Evolutionary conservation across 2,888 invertebrate genomes (phyloP).

Genomic region (Phrixothrix hirtus): DNA sequence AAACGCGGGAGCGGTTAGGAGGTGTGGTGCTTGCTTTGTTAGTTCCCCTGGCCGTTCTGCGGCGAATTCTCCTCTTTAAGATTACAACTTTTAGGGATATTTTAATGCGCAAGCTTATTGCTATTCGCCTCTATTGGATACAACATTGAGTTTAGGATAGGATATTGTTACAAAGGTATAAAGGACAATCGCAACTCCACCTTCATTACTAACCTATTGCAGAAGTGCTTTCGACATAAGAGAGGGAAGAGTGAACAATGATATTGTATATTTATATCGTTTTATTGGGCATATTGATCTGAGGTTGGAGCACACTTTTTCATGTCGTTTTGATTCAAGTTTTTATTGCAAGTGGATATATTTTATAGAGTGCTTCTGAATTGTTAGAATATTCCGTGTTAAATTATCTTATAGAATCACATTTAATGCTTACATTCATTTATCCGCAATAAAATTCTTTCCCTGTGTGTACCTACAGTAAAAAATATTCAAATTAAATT

Average conservation of each 20-base stretch:
- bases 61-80: slow-evolving; percentile 20
- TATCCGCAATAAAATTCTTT: neutral
- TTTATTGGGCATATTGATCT: slow-evolving; percentile 56
- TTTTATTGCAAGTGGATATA: slow-evolving; percentile 31
- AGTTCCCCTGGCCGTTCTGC: slow-evolving; percentile 7
- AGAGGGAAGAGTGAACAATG: slow-evolving; percentile 49
- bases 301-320: slow-evolving; percentile 41
- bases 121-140: slow-evolving; percentile 10
- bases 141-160: slow-evolving; percentile 20
- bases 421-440: slow-evolving; percentile 1
- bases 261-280: slow-evolving; percentile 57
- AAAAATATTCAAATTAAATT: no score
- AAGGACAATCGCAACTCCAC: slow-evolving; percentile 38
- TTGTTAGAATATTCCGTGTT: slow-evolving; percentile 14
- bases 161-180: slow-evolving; percentile 25
- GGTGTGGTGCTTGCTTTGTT: slow-evolving; percentile 13
- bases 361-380: slow-evolving; percentile 22
- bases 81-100: slow-evolving; percentile 8
- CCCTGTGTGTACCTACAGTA: no score
- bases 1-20: neutral
- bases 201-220: slow-evolving; percentile 46
- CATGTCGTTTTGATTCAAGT: slow-evolving; percentile 42
- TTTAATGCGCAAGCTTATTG: neutral
- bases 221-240: slow-evolving; percentile 43
- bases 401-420: slow-evolving; percentile 6